A percentile compares a stretch with the other conserved stretches of the same genome.
Conservation (phyloP, 2,797 vertebrate genomes). For the Pipistrellus pipistrellus region DNA sequence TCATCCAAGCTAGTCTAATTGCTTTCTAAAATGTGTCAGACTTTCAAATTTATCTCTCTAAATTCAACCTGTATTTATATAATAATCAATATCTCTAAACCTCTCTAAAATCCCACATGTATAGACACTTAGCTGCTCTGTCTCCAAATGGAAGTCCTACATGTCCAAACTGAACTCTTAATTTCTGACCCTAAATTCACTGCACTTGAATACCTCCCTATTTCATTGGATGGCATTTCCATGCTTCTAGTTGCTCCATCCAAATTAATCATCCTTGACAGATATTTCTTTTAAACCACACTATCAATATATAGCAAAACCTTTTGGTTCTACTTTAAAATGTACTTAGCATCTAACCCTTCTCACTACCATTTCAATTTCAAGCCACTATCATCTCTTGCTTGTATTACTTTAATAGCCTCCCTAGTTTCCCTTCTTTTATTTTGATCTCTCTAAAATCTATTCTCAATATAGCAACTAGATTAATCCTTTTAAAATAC, state of each 20-base stretch:
- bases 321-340: constrained; percentile 42
- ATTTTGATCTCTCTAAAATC: background rate
- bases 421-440: background rate
- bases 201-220: background rate
- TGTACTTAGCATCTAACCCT: background rate
- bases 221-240: background rate
- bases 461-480: background rate
- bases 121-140: background rate
- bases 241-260: background rate
- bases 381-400: background rate
- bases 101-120: constrained; percentile 16
- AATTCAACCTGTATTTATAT: constrained; percentile 25
- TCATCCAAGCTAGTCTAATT: background rate
- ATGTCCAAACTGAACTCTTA: background rate
- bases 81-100: constrained; percentile 2
- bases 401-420: background rate
- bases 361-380: constrained; percentile 22
- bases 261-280: background rate
- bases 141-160: background rate
- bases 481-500: constrained; percentile 5
- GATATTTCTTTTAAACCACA: background rate
- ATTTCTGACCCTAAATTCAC: background rate
- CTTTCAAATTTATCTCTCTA: constrained; percentile 8
- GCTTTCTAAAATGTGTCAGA: background rate
- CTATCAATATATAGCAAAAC: background rate